These are phyloP conservation scores for Sebastes oblongus DNA, from an alignment of 2,797 vertebrate species.

Conservation along the genomic window DNA sequence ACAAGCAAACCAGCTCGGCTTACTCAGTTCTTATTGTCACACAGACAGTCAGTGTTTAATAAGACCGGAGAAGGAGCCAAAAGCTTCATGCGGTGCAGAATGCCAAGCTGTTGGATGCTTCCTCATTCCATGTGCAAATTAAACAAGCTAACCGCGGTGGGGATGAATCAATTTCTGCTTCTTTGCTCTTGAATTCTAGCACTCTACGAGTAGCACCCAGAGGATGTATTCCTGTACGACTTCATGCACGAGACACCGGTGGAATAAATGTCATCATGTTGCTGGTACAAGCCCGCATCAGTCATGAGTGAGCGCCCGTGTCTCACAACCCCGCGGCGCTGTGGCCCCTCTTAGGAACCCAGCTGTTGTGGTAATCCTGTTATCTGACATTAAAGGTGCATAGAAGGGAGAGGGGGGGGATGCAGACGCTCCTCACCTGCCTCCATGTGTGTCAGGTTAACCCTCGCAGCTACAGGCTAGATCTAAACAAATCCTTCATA, in stretches of 20 bases:
- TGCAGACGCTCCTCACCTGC: conserved; percentile 29
- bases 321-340: conserved; percentile 13
- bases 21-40: conserved; percentile 7
- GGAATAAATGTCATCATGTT: conserved; percentile 29
- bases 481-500: conserved; percentile 36
- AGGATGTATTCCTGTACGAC: conserved; percentile 10
- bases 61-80: not conserved
- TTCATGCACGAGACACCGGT: not conserved
- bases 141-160: conserved; percentile 1
- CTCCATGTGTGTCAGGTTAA: conserved; percentile 28
- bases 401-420: not conserved
- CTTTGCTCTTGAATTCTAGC: not conserved
- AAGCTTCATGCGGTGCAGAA: conserved; percentile 2
- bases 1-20: not conserved
- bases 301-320: conserved; percentile 18
- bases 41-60: conserved; percentile 15
- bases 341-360: conserved; percentile 37
- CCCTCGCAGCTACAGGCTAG: conserved; percentile 20
- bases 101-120: not conserved
- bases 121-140: conserved; percentile 1
- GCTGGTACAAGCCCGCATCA: conserved; percentile 32
- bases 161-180: not conserved
- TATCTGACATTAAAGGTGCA: conserved; percentile 52
- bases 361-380: conserved; percentile 63
- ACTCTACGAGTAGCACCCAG: not conserved